Evolutionary conservation across 2,113 vertebrate species (phyloP).

Genomic region (Thomomys bottae): DNA sequence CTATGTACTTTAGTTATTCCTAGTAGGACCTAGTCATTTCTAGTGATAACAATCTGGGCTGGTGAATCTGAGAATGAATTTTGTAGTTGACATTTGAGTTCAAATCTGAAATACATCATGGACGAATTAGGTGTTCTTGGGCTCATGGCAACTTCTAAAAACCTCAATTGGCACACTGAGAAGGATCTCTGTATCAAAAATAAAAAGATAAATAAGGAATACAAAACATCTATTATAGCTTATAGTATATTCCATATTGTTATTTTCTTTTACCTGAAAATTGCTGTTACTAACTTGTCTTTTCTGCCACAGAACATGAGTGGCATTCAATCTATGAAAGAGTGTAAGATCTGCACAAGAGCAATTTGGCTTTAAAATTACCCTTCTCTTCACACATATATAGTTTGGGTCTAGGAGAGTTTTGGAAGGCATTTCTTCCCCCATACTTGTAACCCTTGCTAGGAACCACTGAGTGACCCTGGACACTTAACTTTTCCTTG

Average conservation of each 20-base stretch:
- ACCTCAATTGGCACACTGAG: background rate
- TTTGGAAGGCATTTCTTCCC: no score
- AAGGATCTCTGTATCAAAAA: background rate
- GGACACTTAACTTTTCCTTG: background rate
- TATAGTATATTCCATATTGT: background rate
- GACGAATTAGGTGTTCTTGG: background rate
- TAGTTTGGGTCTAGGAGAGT: background rate
- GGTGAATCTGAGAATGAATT: constrained; percentile 8
- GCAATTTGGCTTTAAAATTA: background rate
- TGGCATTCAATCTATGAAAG: background rate
- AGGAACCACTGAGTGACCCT: background rate
- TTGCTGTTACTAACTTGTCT: background rate
- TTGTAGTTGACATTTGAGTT: background rate
- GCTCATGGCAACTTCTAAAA: background rate
- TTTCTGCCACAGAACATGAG: background rate
- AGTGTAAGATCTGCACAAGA: background rate
- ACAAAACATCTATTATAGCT: background rate
- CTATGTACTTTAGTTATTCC: background rate
- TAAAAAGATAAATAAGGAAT: background rate
- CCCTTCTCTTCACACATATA: background rate
- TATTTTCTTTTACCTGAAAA: constrained; percentile 14
- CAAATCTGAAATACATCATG: background rate
- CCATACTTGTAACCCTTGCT: background rate
- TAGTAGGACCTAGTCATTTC: background rate
- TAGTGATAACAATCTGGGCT: background rate